These are phyloP conservation scores for Stegostoma tigrinum DNA, from an alignment of 2,113 vertebrate genomes.

Conservation along the genomic window DNA sequence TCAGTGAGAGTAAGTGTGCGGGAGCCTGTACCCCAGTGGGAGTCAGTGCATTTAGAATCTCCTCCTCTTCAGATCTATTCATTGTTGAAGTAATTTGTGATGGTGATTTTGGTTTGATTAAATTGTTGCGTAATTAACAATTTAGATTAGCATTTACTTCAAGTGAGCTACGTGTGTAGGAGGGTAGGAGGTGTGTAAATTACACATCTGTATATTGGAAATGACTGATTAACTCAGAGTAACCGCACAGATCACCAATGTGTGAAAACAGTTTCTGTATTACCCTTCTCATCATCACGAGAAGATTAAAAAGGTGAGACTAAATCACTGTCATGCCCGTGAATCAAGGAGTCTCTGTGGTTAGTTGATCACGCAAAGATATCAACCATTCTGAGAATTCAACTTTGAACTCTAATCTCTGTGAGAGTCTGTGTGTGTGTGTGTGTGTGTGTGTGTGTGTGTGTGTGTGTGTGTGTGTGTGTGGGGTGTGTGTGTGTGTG, in stretches of 20 bases:
- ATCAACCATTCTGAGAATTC: not conserved
- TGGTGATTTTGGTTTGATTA: not conserved
- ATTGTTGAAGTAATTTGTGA: not conserved
- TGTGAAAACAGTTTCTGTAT: constrained; percentile 2
- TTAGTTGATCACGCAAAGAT: not conserved
- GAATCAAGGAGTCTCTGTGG: not conserved
- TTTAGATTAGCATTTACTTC: not conserved
- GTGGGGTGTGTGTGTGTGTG: not conserved
- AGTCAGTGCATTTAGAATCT: too few relatives aligned
- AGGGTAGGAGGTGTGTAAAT: not conserved
- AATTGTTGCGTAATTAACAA: not conserved
- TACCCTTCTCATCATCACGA: not conserved
- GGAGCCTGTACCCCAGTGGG: too few relatives aligned
- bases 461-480: not conserved
- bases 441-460: not conserved
- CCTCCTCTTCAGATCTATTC: not conserved
- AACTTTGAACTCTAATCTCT: not conserved
- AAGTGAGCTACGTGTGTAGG: not conserved
- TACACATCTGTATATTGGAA: not conserved
- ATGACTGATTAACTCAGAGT: not conserved
- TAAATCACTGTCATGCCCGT: not conserved
- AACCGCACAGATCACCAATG: not conserved
- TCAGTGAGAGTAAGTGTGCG: too few relatives aligned
- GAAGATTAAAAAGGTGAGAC: not conserved
- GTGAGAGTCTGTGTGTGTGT: not conserved